Evolutionary conservation across 2,888 invertebrate genomes (phyloP), one percentile per base, ranked within the genome.

Genomic region (Rhagonycha fulva): DNA sequence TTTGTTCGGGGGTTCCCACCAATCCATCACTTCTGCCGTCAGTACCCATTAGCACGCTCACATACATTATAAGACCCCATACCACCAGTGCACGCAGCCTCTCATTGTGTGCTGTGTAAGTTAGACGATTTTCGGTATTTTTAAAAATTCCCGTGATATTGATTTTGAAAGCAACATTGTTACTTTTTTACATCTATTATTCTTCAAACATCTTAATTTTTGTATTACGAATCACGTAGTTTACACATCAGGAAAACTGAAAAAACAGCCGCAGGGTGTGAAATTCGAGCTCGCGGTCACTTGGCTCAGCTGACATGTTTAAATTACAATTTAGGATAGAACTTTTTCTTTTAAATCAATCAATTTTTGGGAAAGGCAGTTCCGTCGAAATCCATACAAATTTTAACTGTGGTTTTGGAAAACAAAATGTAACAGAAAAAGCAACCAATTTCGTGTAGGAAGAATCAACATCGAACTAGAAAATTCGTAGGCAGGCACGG

Each of bases 11-110:
- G 86, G 86, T 84, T 84, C 84, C 86, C 86, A 86, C 85, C 88
- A 88, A 90, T 90, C 90, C 90, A 90, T 91, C 91, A 91, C 90
- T 89, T 88, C 87, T 87, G 88, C 89, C 89, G 90, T 91, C 91
- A 90, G 90, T 90, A 90, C 90, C 90, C 90, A 91, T 91, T 91
- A 90, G 90, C 89, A 89, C 89, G 89, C 89, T 89, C 89, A 88
- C 89, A 88, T 85, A 85, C 78, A 75, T 78, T 76, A 75, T 78
- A 78, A 78, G 78, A 73, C 76, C 73, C 76, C 74, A 74, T 76
- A 78, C 78, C 74, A 78, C 76, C 62, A 68, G 28, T 71, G 68
- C 76, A 74, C 74, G 76, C 74, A 76, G 74, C 68, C 63, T 76
- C 76, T 68, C 70, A 70, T 72, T 70, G 72, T 76, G 76, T 72